Conservation (phyloP, 2,113 vertebrate genomes). For the Tricholaema leucomelas region DNA sequence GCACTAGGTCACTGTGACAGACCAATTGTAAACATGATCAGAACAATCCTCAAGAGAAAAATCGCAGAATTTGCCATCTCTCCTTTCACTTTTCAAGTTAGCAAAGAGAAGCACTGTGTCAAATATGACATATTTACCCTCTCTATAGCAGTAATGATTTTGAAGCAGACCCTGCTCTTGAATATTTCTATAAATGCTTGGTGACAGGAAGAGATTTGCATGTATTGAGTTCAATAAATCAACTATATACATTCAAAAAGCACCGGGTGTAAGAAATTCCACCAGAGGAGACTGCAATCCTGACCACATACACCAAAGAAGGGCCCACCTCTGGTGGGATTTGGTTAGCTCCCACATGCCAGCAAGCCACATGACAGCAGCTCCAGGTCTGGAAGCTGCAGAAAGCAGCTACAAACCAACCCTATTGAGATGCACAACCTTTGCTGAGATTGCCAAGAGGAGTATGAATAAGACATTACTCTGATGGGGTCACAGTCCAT, state of each 20-base stretch:
- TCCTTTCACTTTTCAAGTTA: neutral
- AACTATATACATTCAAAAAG: neutral
- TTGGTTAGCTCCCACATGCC: neutral
- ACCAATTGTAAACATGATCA: neutral
- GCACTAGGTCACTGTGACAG: neutral
- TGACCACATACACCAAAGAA: accelerated
- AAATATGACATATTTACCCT: neutral
- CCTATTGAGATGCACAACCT: neutral
- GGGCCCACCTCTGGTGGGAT: neutral
- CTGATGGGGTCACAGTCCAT: neutral
- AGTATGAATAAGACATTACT: neutral
- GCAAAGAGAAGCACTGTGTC: neutral
- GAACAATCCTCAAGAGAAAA: neutral
- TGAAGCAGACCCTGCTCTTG: neutral
- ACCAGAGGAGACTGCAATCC: neutral
- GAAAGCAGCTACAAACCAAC: neutral
- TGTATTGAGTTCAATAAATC: neutral
- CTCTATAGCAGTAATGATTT: neutral
- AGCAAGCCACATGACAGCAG: neutral
- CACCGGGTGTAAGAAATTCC: neutral
- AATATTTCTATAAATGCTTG: neutral
- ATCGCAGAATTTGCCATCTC: neutral
- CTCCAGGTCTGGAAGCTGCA: neutral
- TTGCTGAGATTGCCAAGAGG: neutral
- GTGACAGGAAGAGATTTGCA: neutral